Conservation (phyloP, 1,140 invertebrate genomes). For the Lethrus apterus region DNA sequence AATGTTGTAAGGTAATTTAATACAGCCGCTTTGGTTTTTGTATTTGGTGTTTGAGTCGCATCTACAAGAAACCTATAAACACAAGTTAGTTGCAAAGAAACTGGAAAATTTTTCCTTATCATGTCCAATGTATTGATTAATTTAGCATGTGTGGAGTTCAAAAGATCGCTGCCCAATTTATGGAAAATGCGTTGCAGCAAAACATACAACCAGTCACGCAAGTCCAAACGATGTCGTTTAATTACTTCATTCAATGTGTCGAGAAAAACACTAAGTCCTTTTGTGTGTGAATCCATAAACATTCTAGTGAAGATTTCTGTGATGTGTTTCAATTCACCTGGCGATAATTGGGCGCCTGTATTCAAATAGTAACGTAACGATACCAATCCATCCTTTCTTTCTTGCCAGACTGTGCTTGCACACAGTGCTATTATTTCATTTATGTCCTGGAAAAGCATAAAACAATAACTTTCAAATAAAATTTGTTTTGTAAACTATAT, state of each 20-base stretch:
- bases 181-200: slow-evolving; percentile 70
- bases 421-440: slow-evolving; percentile 82
- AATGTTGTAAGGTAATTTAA: slow-evolving; percentile 68
- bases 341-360: slow-evolving; percentile 59
- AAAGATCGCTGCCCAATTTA: slow-evolving; percentile 82
- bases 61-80: slow-evolving; percentile 72
- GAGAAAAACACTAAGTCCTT: slow-evolving; percentile 88
- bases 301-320: slow-evolving; percentile 91
- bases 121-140: slow-evolving; percentile 80
- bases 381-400: slow-evolving; percentile 85
- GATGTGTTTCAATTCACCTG: slow-evolving; percentile 67
- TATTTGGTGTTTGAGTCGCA: slow-evolving; percentile 82
- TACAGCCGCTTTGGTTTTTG: slow-evolving; percentile 72
- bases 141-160: slow-evolving; percentile 85
- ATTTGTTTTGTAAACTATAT: neutral
- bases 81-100: slow-evolving; percentile 52
- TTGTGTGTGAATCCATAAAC: slow-evolving; percentile 96
- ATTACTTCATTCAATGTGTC: slow-evolving; percentile 88
- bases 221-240: slow-evolving; percentile 75
- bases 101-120: slow-evolving; percentile 66
- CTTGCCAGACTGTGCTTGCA: slow-evolving; percentile 82
- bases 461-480: no score
- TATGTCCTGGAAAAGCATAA: slow-evolving; percentile 56
- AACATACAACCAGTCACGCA: slow-evolving; percentile 88
- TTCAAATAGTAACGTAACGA: slow-evolving; percentile 70